These are phyloP conservation scores for Aphidoletes aphidimyza DNA, from an alignment of 2,888 invertebrate species.

Conservation along the genomic window DNA sequence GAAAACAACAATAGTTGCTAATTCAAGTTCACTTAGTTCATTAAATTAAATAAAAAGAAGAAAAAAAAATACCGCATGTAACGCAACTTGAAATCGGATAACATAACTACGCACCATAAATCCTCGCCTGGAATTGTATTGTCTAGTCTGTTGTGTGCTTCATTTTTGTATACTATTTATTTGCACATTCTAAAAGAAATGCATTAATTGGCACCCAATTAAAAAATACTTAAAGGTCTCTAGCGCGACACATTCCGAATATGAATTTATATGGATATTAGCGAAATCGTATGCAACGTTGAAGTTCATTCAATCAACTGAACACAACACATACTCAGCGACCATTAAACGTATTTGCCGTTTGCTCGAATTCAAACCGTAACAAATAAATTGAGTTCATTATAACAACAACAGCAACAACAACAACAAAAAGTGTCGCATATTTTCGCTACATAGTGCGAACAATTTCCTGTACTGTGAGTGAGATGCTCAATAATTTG, in stretches of 20 bases:
- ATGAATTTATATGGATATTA: not conserved
- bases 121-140: not conserved
- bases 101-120: not conserved
- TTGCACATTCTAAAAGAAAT: not conserved
- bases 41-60: slow-evolving; percentile 37
- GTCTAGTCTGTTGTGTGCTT: not conserved
- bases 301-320: slow-evolving; percentile 50
- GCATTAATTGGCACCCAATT: slow-evolving; percentile 50
- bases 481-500: not conserved
- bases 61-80: too few species aligned
- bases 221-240: slow-evolving; percentile 30
- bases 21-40: slow-evolving; percentile 52
- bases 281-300: not conserved
- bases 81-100: not conserved
- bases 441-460: not conserved
- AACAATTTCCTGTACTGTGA: not conserved
- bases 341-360: not conserved
- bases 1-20: not conserved
- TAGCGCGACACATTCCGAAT: slow-evolving; percentile 4
- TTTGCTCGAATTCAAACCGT: too few species aligned
- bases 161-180: not conserved
- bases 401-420: too few species aligned
- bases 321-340: not conserved
- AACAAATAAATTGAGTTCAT: too few species aligned
- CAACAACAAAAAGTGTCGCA: slow-evolving; percentile 2